Conservation (phyloP, 2,113 vertebrate genomes). For the Ophiodon elongatus region DNA sequence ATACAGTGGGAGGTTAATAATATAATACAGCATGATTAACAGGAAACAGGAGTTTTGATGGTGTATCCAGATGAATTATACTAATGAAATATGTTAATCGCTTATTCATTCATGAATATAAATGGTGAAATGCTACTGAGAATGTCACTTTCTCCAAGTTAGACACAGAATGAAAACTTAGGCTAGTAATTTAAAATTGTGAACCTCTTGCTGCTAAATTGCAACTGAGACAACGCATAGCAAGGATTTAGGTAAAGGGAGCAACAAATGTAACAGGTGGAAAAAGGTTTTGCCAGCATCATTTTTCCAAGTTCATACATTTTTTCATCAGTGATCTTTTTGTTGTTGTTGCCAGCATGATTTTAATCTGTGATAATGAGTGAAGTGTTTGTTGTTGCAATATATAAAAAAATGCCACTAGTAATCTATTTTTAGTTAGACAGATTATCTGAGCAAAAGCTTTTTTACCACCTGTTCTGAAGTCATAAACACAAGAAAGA, state of each 20-base stretch:
- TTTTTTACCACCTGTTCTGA: neutral
- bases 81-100: neutral
- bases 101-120: neutral
- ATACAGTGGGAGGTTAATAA: slow-evolving; percentile 14
- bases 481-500: neutral
- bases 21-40: neutral
- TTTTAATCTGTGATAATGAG: neutral
- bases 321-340: neutral
- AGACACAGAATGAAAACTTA: neutral
- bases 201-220: neutral
- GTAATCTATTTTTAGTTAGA: neutral
- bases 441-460: too few relatives aligned
- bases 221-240: neutral
- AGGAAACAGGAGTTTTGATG: neutral
- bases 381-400: too few relatives aligned
- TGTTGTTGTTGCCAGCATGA: neutral
- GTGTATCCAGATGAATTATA: neutral
- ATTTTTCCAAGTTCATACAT: neutral
- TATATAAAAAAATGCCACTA: neutral
- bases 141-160: neutral
- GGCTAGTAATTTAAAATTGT: neutral
- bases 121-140: neutral
- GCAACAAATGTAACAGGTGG: neutral
- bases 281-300: neutral
- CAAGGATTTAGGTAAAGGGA: neutral